Evolutionary conservation across 2,888 invertebrate species (phyloP).

Genomic region (Idaea straminata): DNA sequence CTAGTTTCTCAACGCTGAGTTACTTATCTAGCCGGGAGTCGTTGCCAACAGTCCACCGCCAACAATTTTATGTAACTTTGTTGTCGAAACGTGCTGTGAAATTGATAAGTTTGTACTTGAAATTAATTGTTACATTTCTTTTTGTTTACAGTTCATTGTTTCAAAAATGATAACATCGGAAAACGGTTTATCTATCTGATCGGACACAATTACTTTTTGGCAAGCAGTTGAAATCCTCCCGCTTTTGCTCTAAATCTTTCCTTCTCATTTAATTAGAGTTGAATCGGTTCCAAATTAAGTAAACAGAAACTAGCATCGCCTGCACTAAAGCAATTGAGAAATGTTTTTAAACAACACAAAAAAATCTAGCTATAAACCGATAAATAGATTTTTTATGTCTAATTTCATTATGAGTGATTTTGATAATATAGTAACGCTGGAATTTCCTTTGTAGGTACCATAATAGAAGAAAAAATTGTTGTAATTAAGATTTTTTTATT

Average conservation of each 20-base stretch:
- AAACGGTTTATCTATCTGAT: slow-evolving; percentile 14
- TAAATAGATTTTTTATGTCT: too few relatives aligned
- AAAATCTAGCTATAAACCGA: too few relatives aligned
- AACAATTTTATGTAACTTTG: slow-evolving; percentile 74
- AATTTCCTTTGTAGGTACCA: not conserved
- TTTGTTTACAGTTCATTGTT: slow-evolving; percentile 21
- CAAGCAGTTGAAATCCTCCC: slow-evolving; percentile 6
- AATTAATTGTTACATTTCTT: slow-evolving; percentile 31
- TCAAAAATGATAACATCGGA: slow-evolving; percentile 22
- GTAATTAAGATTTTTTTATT: slow-evolving; percentile 9
- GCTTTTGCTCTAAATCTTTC: slow-evolving; percentile 11
- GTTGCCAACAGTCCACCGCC: slow-evolving; percentile 67
- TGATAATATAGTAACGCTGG: too few relatives aligned
- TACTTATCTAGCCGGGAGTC: slow-evolving; percentile 70
- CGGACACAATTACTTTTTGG: slow-evolving; percentile 17
- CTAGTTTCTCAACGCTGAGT: slow-evolving; percentile 74
- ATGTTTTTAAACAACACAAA: not conserved
- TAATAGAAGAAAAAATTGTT: too few relatives aligned
- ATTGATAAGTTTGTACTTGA: slow-evolving; percentile 54
- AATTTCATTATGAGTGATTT: too few relatives aligned
- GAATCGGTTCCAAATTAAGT: slow-evolving; percentile 17
- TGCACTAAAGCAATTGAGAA: not conserved
- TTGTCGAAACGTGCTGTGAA: slow-evolving; percentile 72
- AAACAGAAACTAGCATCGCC: not conserved
- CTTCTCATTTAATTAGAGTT: slow-evolving; percentile 16